Conservation (phyloP, 2,113 vertebrate species). For the Alligator sinensis region DNA sequence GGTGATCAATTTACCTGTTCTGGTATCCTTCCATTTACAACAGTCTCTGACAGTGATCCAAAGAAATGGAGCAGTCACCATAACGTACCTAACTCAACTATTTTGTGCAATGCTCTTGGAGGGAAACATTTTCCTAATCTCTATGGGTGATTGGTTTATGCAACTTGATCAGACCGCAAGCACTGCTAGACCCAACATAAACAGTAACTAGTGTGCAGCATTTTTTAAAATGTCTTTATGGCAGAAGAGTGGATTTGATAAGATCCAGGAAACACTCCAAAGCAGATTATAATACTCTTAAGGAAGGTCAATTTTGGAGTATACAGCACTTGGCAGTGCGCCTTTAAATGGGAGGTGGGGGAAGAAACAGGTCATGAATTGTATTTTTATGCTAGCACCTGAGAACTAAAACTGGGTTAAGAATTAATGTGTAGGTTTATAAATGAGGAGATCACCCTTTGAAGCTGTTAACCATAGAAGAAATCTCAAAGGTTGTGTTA, state of each 20-base stretch:
- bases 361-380: not conserved
- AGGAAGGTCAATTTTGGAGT: not conserved
- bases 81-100: not conserved
- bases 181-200: not conserved
- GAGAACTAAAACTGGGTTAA: not conserved
- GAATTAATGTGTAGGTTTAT: not conserved
- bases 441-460: not conserved
- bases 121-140: not conserved
- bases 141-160: not conserved
- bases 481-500: not conserved
- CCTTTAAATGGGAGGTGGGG: not conserved
- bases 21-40: not conserved
- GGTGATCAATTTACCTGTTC: not conserved
- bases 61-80: not conserved
- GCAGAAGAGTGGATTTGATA: not conserved
- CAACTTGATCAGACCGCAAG: not conserved
- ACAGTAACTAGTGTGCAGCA: not conserved
- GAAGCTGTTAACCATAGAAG: not conserved
- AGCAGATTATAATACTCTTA: not conserved
- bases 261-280: not conserved
- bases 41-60: not conserved
- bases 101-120: not conserved
- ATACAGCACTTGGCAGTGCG: not conserved
- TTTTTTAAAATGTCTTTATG: not conserved
- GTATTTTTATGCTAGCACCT: not conserved